Conservation (phyloP, 2,113 vertebrate genomes). For the Cinclus cinclus region DNA sequence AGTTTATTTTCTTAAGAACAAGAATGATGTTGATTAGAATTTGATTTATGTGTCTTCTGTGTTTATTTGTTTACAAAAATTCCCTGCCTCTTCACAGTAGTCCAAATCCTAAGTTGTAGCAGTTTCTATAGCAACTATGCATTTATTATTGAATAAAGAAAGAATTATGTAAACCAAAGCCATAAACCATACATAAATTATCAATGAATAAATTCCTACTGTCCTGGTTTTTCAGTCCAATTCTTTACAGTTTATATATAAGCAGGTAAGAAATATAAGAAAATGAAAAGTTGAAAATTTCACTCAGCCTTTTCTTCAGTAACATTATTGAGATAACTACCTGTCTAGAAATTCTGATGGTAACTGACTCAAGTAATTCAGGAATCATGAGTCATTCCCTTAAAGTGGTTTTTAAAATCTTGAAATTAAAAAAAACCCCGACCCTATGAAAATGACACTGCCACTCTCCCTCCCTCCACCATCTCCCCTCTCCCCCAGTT, state of each 20-base stretch:
- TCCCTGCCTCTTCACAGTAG: not conserved
- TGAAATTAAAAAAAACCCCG: not conserved
- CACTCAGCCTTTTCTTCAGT: not conserved
- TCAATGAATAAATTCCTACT: constrained; percentile 29
- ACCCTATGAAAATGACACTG: rapidly evolving
- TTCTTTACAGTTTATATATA: not conserved
- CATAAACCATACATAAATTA: constrained; percentile 48
- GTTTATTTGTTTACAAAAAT: constrained; percentile 45
- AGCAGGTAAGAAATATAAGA: not conserved
- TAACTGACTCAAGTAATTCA: not conserved
- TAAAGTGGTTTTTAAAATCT: not conserved
- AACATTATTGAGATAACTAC: not conserved
- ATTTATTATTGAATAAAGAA: constrained; percentile 41
- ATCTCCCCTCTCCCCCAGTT: rapidly evolving
- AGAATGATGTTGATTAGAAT: not conserved
- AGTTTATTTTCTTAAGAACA: not conserved
- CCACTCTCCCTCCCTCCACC: rapidly evolving
- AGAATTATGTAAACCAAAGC: constrained; percentile 20
- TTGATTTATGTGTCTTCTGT: constrained; percentile 8
- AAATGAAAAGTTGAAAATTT: not conserved
- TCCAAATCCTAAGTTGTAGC: not conserved
- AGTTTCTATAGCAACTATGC: constrained; percentile 42
- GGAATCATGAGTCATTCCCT: not conserved
- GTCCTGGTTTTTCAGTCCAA: not conserved
- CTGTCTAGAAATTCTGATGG: not conserved